phyloP scores from a whole-genome alignment of 2,797 vertebrate species.

The Leuciscus waleckii region DNA sequence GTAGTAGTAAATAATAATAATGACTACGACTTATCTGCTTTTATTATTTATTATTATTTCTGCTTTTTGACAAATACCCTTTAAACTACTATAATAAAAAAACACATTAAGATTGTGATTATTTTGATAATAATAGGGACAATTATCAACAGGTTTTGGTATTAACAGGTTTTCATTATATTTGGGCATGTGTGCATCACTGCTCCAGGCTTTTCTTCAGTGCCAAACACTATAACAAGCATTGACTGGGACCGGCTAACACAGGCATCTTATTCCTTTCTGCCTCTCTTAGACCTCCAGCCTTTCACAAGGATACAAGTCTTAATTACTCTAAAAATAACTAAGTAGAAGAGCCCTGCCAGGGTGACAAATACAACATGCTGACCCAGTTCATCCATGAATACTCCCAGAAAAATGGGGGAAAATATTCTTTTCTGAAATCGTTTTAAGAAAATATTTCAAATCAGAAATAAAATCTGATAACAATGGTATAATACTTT shows the following conservation, averaged over 20 bases:
- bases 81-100: too few species aligned
- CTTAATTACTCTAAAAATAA: slow-evolving; percentile 60
- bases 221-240: neutral
- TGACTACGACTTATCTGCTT: too few species aligned
- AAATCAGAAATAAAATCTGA: neutral
- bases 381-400: slow-evolving; percentile 19
- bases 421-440: neutral
- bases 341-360: neutral
- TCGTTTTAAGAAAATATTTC: neutral
- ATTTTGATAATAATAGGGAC: neutral
- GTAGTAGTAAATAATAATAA: too few species aligned
- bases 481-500: neutral
- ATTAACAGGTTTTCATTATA: neutral
- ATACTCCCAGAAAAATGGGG: neutral
- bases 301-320: slow-evolving; percentile 36
- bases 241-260: neutral
- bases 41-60: too few species aligned
- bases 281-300: slow-evolving; percentile 24
- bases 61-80: too few species aligned
- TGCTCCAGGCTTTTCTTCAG: neutral
- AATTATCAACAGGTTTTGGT: neutral
- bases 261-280: slow-evolving; percentile 6
- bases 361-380: slow-evolving; percentile 39
- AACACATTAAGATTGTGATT: too few species aligned
- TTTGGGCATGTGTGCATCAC: neutral